Percentiles rank a stretch among this genome's conserved stretches.
These are phyloP conservation scores for Zaprionus taronus DNA, from an alignment of 1,140 invertebrate genomes.

Conservation along the genomic window DNA sequence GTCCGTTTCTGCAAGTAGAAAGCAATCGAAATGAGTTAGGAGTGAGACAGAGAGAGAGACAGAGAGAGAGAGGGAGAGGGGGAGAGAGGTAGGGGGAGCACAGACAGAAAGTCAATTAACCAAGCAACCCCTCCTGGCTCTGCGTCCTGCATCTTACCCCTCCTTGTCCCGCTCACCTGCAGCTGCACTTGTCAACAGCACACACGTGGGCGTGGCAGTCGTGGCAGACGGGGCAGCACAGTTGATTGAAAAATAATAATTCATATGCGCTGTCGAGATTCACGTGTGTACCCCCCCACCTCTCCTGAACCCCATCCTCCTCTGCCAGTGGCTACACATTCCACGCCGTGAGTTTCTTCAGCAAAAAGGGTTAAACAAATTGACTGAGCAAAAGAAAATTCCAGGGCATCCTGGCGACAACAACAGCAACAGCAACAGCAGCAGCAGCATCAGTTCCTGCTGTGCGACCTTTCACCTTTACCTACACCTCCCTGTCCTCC, in stretches of 20 bases:
- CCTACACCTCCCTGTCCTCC: background rate
- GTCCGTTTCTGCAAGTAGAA: slow-evolving; percentile 77
- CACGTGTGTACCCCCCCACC: slow-evolving; percentile 38
- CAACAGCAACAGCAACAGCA: slow-evolving; percentile 5
- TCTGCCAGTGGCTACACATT: background rate
- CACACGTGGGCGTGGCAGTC: slow-evolving; percentile 57
- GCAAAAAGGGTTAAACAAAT: slow-evolving; percentile 54
- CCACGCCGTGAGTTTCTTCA: background rate
- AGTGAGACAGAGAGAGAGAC: slow-evolving; percentile 4
- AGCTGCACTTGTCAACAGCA: slow-evolving; percentile 60
- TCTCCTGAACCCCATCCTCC: background rate
- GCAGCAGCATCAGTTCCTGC: slow-evolving; percentile 1
- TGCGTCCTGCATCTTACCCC: background rate
- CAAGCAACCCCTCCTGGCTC: slow-evolving; percentile 15
- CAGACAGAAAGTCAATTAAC: slow-evolving; percentile 49
- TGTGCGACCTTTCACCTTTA: slow-evolving; percentile 12
- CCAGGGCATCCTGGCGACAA: slow-evolving; percentile 54
- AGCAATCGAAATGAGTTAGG: background rate
- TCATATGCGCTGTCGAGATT: slow-evolving; percentile 59
- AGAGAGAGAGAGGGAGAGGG: background rate
- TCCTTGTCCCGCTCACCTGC: background rate
- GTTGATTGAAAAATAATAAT: slow-evolving; percentile 79
- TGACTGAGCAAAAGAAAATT: slow-evolving; percentile 65
- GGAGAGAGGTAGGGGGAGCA: background rate
- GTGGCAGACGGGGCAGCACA: slow-evolving; percentile 35